Evolutionary conservation across 2,113 vertebrate species (phyloP).

Genomic region (Antechinus flavipes): DNA sequence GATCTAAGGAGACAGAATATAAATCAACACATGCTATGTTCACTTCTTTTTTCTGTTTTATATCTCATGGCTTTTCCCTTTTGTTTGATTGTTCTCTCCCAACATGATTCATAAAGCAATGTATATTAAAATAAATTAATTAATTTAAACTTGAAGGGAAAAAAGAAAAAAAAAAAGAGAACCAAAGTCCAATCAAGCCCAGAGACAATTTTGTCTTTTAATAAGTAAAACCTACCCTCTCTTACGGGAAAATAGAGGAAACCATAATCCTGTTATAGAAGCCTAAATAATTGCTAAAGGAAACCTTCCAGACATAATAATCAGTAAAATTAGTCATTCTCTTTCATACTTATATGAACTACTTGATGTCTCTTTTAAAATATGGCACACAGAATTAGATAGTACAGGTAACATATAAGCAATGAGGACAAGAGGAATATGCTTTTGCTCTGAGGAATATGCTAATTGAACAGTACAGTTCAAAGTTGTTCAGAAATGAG

Average conservation of each 20-base stretch:
- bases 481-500: background rate
- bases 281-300: background rate
- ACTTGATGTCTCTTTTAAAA: background rate
- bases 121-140: too few relatives aligned
- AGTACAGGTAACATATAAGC: background rate
- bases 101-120: too few relatives aligned
- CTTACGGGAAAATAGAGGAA: background rate
- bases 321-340: background rate
- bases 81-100: too few relatives aligned
- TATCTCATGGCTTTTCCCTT: too few relatives aligned
- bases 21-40: too few relatives aligned
- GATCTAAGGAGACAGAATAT: too few relatives aligned
- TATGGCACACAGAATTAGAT: background rate
- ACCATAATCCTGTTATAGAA: background rate
- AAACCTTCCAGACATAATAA: background rate
- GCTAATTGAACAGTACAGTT: background rate
- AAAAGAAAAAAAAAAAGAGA: too few relatives aligned
- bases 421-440: background rate
- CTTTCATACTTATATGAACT: background rate
- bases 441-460: background rate
- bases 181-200: background rate
- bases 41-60: too few relatives aligned
- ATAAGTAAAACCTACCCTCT: background rate
- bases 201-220: background rate
- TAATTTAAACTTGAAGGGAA: too few relatives aligned